phyloP scores from a whole-genome alignment of 2,888 invertebrate species.

The Lepetodrilus schrolli region DNA sequence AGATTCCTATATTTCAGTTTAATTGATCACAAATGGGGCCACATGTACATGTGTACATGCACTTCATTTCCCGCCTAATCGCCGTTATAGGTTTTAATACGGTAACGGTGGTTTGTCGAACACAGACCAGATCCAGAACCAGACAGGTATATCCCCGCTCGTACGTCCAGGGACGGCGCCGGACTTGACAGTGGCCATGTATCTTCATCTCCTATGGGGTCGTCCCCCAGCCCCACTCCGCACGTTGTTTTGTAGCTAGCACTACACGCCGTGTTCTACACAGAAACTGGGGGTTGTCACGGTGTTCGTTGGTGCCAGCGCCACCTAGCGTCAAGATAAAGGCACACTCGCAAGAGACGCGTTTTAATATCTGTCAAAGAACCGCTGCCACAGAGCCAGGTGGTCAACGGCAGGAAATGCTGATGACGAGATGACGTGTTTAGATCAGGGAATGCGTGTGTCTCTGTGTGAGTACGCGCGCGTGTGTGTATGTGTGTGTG shows the following conservation, averaged over 20 bases:
- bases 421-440: neutral
- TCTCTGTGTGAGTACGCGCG: neutral
- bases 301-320: neutral
- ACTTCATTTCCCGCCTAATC: too few relatives aligned
- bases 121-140: neutral
- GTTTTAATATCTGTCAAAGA: conserved; percentile 2
- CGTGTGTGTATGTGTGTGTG: too few relatives aligned
- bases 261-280: neutral
- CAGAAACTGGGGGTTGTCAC: neutral
- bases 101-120: neutral
- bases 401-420: neutral
- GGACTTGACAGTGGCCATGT: conserved; percentile 9
- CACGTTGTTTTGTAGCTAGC: neutral
- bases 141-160: neutral
- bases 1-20: too few relatives aligned
- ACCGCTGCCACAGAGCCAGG: neutral
- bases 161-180: neutral
- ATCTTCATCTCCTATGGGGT: neutral
- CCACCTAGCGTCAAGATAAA: neutral
- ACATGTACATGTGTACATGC: too few relatives aligned
- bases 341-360: neutral
- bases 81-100: too few relatives aligned
- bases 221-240: conserved; percentile 3
- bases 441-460: neutral
- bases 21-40: too few relatives aligned